A percentile compares a stretch with the other conserved stretches of the same genome.
phyloP scores from a whole-genome alignment of 2,888 invertebrate species.

The Andricus quercusramuli region DNA sequence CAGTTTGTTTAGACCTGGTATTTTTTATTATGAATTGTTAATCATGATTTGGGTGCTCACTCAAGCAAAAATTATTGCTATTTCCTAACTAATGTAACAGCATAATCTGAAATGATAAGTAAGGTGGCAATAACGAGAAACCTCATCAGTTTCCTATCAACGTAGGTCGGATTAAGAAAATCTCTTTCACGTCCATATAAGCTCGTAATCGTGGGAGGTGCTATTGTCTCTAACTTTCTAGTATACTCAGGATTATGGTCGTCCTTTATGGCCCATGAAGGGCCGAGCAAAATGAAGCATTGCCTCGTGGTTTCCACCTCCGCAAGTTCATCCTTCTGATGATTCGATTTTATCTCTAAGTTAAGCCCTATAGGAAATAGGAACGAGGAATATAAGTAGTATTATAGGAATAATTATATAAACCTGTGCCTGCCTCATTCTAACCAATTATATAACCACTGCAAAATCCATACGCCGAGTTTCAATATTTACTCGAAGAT shows the following conservation, averaged over 20 bases:
- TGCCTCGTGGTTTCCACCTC: not conserved
- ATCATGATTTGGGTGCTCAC: too few relatives aligned
- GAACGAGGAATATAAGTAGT: too few relatives aligned
- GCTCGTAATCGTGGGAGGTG: not conserved
- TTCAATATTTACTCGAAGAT: not conserved
- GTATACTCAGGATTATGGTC: not conserved
- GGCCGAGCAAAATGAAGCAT: not conserved
- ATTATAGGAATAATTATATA: not conserved
- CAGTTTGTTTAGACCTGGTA: not conserved
- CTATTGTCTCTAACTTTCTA: conserved; percentile 1
- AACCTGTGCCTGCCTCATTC: not conserved
- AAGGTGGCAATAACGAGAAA: not conserved
- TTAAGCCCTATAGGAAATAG: too few relatives aligned
- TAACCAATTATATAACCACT: not conserved
- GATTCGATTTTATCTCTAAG: not conserved
- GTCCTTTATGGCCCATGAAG: not conserved
- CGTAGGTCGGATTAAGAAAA: not conserved
- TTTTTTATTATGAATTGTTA: too few relatives aligned
- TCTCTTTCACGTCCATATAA: not conserved
- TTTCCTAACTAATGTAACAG: too few relatives aligned
- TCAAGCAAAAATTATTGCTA: too few relatives aligned
- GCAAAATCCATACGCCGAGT: not conserved
- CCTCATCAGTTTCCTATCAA: not conserved
- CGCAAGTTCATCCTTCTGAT: not conserved
- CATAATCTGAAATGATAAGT: not conserved